Percentiles rank a stretch among this genome's conserved stretches.
These are phyloP conservation scores for Yponomeuta sedellus DNA, from an alignment of 2,888 invertebrate species.

Conservation along the genomic window DNA sequence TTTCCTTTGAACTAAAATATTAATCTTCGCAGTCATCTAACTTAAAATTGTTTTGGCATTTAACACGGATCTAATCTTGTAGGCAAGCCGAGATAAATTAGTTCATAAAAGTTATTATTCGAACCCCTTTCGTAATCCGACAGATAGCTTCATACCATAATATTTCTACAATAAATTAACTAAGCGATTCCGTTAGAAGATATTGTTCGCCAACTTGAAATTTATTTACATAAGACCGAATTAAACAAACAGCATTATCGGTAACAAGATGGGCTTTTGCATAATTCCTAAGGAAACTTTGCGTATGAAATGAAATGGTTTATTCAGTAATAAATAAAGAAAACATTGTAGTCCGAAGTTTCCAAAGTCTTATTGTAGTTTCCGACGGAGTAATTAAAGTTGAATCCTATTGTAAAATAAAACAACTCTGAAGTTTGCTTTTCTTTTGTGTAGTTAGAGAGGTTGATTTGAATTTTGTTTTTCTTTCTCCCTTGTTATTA, in stretches of 20 bases:
- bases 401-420: background rate
- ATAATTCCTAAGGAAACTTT: background rate
- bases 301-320: background rate
- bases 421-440: background rate
- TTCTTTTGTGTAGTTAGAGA: background rate
- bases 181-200: background rate
- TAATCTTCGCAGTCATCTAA: background rate
- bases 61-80: background rate
- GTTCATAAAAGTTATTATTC: background rate
- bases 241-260: background rate
- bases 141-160: background rate
- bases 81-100: background rate
- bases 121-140: background rate
- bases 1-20: background rate
- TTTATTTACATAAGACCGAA: conserved; percentile 1
- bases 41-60: background rate
- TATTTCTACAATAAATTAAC: background rate
- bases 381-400: background rate
- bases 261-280: background rate
- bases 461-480: background rate
- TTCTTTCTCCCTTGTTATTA: background rate
- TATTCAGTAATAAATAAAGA: background rate
- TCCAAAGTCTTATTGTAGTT: background rate
- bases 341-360: background rate
- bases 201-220: background rate